Conservation (phyloP, 2,888 invertebrate species). For the Rhagonycha lutea region DNA sequence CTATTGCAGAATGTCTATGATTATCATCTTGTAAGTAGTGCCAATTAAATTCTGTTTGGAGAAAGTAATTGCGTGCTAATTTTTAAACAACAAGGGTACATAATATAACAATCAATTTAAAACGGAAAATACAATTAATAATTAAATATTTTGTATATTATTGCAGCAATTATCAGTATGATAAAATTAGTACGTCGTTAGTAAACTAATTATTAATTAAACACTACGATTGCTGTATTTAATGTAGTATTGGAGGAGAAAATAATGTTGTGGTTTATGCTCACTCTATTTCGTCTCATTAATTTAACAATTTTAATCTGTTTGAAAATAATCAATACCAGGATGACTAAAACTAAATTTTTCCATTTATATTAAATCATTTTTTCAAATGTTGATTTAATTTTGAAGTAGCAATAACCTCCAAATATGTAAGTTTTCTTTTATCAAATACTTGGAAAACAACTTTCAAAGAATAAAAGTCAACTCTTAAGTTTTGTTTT, state of each 20-base stretch:
- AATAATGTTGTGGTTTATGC: not conserved
- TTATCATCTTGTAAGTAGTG: not conserved
- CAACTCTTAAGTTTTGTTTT: not conserved
- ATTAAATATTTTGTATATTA: not conserved
- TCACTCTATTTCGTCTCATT: not conserved
- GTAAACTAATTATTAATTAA: not conserved
- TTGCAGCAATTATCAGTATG: not conserved
- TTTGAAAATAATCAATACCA: not conserved
- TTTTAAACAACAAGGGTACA: not conserved
- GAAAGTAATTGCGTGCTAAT: not conserved
- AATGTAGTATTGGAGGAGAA: not conserved
- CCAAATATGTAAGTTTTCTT: not conserved
- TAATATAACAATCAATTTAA: not conserved
- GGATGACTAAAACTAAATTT: not conserved
- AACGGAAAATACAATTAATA: not conserved
- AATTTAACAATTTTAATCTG: too few relatives aligned
- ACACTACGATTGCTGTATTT: too few relatives aligned
- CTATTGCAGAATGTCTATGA: not conserved
- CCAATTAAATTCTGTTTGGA: not conserved
- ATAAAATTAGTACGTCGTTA: not conserved
- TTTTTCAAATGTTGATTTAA: not conserved
- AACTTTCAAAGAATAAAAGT: not conserved
- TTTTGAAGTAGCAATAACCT: not conserved
- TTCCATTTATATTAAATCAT: not conserved
- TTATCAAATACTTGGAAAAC: not conserved